A percentile compares a stretch with the other conserved stretches of the same genome.
phyloP scores from a whole-genome alignment of 1,140 invertebrate species.

The Venturia canescens region DNA sequence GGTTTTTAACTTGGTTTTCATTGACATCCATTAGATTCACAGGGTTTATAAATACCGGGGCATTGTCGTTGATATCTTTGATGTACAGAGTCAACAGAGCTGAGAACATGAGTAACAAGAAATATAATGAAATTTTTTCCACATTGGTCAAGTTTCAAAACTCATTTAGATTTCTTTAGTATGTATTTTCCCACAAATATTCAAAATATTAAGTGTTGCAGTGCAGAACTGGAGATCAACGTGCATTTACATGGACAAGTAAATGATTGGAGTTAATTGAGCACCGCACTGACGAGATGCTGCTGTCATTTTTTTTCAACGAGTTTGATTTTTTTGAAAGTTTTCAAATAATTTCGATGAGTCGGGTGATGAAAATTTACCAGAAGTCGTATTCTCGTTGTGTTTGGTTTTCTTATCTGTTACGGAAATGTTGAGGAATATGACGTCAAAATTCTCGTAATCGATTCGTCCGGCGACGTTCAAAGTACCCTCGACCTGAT shows the following conservation, averaged over 20 bases:
- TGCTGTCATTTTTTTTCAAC: neutral
- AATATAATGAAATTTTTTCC: neutral
- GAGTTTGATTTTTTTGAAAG: neutral
- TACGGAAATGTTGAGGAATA: conserved; percentile 52
- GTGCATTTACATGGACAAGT: no score
- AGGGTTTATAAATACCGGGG: conserved; percentile 49
- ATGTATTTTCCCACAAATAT: neutral
- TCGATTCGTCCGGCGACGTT: conserved; percentile 52
- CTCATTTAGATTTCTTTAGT: neutral
- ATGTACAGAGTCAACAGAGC: conserved; percentile 54
- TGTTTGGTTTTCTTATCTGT: conserved; percentile 56
- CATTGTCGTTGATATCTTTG: conserved; percentile 57
- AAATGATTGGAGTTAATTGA: neutral
- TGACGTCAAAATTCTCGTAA: conserved; percentile 56
- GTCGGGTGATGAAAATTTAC: conserved; percentile 39
- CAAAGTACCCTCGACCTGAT: conserved; percentile 47
- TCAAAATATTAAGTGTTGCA: no score
- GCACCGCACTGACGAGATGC: neutral
- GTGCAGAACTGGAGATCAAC: no score
- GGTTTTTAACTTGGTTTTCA: conserved; percentile 53
- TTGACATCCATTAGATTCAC: conserved; percentile 49
- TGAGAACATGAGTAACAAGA: conserved; percentile 19
- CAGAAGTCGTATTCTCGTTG: conserved; percentile 51
- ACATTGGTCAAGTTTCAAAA: neutral
- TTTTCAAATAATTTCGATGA: neutral